Evolutionary conservation across 2,888 invertebrate genomes (phyloP).

Genomic region (Mechanitis messenoides): DNA sequence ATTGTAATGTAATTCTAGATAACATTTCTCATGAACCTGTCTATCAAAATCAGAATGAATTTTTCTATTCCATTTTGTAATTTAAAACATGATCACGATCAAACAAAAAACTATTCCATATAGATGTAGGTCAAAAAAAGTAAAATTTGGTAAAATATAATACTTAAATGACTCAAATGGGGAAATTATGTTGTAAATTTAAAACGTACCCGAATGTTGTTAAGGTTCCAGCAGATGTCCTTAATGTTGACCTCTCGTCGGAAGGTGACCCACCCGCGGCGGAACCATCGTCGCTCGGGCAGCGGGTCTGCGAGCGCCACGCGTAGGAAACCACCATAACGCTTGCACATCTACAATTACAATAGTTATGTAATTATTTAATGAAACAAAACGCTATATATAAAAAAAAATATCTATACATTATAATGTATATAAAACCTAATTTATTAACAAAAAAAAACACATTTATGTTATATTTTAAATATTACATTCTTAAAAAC

Average conservation of each 20-base stretch:
- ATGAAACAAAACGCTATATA: neutral
- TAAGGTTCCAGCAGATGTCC: constrained; percentile 99
- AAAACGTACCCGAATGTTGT: constrained; percentile 86
- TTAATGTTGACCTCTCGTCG: constrained; percentile 97
- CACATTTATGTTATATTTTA: too few relatives aligned
- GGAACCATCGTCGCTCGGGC: constrained; percentile 96
- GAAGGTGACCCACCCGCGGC: constrained; percentile 99
- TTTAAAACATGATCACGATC: too few relatives aligned
- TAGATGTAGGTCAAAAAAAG: too few relatives aligned
- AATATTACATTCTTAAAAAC: too few relatives aligned
- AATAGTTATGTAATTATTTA: neutral
- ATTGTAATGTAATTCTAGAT: too few relatives aligned
- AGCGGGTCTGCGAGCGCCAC: constrained; percentile 98
- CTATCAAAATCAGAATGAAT: too few relatives aligned
- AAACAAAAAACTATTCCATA: neutral
- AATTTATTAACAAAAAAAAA: too few relatives aligned
- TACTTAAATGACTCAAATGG: neutral
- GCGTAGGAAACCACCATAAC: constrained; percentile 94
- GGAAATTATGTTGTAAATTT: neutral
- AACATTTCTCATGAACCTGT: too few relatives aligned
- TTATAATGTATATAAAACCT: too few relatives aligned
- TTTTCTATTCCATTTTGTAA: too few relatives aligned
- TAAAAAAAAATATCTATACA: too few relatives aligned
- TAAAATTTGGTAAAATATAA: too few relatives aligned
- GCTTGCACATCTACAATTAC: constrained; percentile 84